Percentiles rank a stretch among this genome's conserved stretches.
These are phyloP conservation scores for Heterochromis multidens DNA, from an alignment of 2,113 vertebrate genomes.

Conservation along the genomic window DNA sequence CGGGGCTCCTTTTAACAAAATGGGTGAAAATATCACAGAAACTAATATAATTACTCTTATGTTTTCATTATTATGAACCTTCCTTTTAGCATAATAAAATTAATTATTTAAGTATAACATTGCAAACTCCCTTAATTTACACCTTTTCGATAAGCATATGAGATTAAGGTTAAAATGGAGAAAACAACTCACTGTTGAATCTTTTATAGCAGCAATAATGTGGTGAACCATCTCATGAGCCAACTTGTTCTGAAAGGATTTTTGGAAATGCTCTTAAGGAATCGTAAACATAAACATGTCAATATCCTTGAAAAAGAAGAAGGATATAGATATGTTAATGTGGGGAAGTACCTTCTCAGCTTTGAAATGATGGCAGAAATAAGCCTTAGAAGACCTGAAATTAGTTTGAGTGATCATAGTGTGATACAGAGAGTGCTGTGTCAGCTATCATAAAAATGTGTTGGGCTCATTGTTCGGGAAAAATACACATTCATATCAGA, in stretches of 20 bases:
- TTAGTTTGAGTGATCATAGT: slow-evolving; percentile 29
- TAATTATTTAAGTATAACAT: neutral
- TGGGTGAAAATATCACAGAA: neutral
- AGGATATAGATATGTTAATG: slow-evolving; percentile 1
- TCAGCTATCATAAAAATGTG: slow-evolving; percentile 35
- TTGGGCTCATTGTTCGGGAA: slow-evolving; percentile 26
- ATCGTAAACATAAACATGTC: slow-evolving; percentile 16
- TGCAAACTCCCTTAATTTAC: neutral
- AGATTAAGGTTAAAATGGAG: neutral
- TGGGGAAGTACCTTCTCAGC: neutral
- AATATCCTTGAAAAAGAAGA: neutral
- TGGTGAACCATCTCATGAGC: neutral
- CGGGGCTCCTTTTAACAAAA: neutral
- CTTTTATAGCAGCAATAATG: neutral
- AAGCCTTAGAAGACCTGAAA: slow-evolving; percentile 22
- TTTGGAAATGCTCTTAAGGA: slow-evolving; percentile 5
- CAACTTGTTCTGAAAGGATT: neutral
- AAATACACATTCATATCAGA: neutral
- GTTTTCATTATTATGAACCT: neutral
- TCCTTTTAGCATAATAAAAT: neutral
- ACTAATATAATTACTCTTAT: neutral
- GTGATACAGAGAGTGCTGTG: slow-evolving; percentile 25
- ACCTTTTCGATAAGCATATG: neutral
- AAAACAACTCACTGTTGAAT: neutral
- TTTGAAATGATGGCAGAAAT: slow-evolving; percentile 25